Evolutionary conservation across 2,888 invertebrate genomes (phyloP), one percentile per base, ranked within the genome.

Genomic region (Ischnura elegans): DNA sequence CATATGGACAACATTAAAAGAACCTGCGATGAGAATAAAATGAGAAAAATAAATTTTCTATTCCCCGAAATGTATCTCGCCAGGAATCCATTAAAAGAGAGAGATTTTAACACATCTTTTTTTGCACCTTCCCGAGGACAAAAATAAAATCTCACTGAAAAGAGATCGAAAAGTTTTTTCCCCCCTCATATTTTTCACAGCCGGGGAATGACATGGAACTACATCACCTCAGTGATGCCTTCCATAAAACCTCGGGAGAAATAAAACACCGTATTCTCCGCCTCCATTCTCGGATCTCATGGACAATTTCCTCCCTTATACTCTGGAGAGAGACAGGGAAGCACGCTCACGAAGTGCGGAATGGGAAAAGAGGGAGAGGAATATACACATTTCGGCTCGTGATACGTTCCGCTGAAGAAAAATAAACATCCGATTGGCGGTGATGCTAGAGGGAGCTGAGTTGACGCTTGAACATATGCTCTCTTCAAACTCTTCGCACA

Each of bases 241-340:
- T 42, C 43, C 90, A 43, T 61, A 90, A 90, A 76, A 90, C 90
- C 90, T 61, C 90, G 61, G n/a, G 90, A 90, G 90, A 90, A 90
- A 90, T 90, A 90, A 90, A 61, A 90, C 43, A 61, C 55, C 43
- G 46, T 21, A 86, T 46, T 86, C n/a, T 61, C 6, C 51, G n/a
- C 90, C 90, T 61, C 55, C 51, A n/a, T 43, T n/a, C 43, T 16
- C 90, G 61, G 66, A 43, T 90, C 90, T 55, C 90, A 90, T 61
- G 90, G 90, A 90, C 61, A 90, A 90, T 90, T 90, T 90, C 90
- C 43, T 66, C 90, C 42, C 90, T 61, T 61, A 61, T 61, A 43
- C 61, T 55, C 43, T 13, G 61, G 43, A n/a, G 90, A 61, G 61
- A n/a, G 16, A 43, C 43, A 43, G 61, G 43, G 25, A 42, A 90